A percentile compares a stretch with the other conserved stretches of the same genome.
Conservation (phyloP, 2,797 vertebrate species). For the Gallinago stenura region DNA sequence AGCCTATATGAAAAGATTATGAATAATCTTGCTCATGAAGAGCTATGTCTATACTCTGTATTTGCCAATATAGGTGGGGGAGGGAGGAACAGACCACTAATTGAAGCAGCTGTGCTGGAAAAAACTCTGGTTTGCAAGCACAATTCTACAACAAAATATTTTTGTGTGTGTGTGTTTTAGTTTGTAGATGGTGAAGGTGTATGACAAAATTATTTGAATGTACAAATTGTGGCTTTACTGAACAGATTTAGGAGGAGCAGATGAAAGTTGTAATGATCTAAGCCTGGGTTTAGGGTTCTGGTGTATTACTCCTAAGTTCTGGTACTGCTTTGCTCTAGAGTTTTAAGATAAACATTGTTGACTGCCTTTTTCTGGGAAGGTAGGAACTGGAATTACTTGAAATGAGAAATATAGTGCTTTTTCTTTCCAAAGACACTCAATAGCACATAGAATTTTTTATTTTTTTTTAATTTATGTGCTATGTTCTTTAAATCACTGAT, state of each 20-base stretch:
- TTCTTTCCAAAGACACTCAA: background rate
- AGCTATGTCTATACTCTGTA: fast-evolving
- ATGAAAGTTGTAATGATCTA: background rate
- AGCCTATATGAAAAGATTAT: background rate
- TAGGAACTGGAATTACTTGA: background rate
- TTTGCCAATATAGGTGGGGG: background rate
- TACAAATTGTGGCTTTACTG: background rate
- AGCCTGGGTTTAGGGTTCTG: background rate
- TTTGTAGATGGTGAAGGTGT: background rate
- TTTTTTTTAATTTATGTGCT: background rate
- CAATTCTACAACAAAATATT: background rate
- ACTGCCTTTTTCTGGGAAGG: background rate
- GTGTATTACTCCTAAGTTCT: background rate
- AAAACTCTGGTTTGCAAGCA: background rate
- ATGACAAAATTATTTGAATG: background rate
- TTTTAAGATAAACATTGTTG: background rate
- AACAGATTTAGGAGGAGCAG: background rate
- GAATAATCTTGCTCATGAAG: background rate
- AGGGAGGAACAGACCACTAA: background rate
- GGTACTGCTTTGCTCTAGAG: background rate
- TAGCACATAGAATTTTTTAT: background rate
- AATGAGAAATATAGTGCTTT: background rate
- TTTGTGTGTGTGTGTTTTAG: background rate
- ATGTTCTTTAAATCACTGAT: background rate
- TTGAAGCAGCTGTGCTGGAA: background rate